These are phyloP conservation scores for Chondrosia reniformis DNA, from an alignment of 37 sponge, comb jelly and placozoan genomes.

Conservation along the genomic window DNA sequence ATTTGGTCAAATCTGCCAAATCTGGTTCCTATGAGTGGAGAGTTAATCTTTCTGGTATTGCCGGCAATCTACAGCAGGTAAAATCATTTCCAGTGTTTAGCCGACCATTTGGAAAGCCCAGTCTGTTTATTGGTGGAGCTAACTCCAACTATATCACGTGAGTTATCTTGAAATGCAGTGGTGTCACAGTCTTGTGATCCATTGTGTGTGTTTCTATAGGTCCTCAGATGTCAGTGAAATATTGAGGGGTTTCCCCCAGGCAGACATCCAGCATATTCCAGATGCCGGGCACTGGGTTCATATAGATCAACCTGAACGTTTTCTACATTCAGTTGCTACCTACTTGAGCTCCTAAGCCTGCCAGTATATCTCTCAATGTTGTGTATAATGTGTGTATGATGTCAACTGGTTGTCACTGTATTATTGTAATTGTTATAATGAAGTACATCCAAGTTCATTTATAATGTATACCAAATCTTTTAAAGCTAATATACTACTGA, in stretches of 20 bases:
- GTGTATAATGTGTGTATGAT: not conserved
- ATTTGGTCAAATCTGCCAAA: conserved; percentile 23
- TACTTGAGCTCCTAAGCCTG: conserved; percentile 5
- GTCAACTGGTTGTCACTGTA: not conserved
- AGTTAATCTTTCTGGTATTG: conserved; percentile 53
- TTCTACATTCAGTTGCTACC: conserved; percentile 21
- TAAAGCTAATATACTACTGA: no score
- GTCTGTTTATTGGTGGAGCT: conserved; percentile 65
- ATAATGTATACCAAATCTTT: not conserved
- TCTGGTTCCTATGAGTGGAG: conserved; percentile 35
- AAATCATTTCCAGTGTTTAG: conserved; percentile 3
- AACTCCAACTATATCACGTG: conserved; percentile 63
- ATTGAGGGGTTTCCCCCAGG: conserved; percentile 50
- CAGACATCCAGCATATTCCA: conserved; percentile 25
- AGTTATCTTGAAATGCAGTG: not conserved
- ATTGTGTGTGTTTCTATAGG: conserved; percentile 15
- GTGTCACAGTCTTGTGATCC: not conserved
- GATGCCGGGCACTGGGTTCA: conserved; percentile 83
- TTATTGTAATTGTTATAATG: no score
- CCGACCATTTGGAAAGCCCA: conserved; percentile 25
- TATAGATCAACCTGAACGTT: conserved; percentile 49
- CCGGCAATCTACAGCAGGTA: conserved; percentile 4
- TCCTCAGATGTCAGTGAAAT: conserved; percentile 30
- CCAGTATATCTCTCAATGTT: not conserved
- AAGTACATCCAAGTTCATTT: not conserved